phyloP scores from a whole-genome alignment of 2,797 vertebrate genomes.

The Ptychobarbus kaznakovi region DNA sequence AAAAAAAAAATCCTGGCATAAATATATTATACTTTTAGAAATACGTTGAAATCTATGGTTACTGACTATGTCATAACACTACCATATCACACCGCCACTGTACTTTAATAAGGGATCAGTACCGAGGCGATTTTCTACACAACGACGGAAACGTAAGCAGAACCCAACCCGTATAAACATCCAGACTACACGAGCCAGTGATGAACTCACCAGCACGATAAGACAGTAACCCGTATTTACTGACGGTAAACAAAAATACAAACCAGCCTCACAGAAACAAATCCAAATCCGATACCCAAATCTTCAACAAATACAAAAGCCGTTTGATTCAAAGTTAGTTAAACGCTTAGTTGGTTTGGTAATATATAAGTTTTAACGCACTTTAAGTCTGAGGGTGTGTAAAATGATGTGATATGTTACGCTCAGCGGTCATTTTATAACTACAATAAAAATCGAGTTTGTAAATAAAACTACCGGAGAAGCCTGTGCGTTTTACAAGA shows the following conservation, averaged over 20 bases:
- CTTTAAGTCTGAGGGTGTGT: neutral
- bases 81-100: neutral
- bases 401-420: neutral
- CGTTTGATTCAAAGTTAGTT: neutral
- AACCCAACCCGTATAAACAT: neutral
- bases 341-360: neutral
- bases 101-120: neutral
- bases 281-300: too few species aligned
- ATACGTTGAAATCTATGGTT: neutral
- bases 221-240: constrained; percentile 78
- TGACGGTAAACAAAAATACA: constrained; percentile 79
- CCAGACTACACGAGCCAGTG: neutral
- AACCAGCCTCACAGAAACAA: constrained; percentile 82
- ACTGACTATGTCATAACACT: neutral
- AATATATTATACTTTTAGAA: neutral
- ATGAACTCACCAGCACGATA: constrained; percentile 75
- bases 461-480: neutral
- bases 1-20: neutral
- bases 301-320: too few species aligned
- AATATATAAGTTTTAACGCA: neutral
- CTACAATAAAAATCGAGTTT: neutral
- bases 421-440: neutral
- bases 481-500: neutral
- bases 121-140: neutral
- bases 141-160: neutral